phyloP scores from a whole-genome alignment of 1,140 invertebrate genomes.

The Papilio polytes region DNA sequence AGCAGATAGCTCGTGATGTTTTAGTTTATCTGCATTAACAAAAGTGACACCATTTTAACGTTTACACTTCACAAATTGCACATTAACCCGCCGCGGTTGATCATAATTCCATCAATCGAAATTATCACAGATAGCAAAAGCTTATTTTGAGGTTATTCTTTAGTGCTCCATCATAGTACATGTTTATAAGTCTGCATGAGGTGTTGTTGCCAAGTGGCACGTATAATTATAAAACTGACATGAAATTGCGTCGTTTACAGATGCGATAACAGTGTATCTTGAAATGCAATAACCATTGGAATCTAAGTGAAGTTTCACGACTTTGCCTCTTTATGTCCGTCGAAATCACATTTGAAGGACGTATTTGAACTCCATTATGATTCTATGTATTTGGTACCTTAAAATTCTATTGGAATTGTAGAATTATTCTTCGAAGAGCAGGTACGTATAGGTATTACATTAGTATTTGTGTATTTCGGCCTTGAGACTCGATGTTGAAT shows the following conservation, averaged over 20 bases:
- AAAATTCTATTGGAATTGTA: constrained; percentile 63
- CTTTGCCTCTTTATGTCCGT: constrained; percentile 15
- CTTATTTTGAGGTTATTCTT: constrained; percentile 74
- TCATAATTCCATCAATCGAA: constrained; percentile 47
- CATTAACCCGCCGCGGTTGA: constrained; percentile 40
- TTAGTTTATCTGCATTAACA: constrained; percentile 72
- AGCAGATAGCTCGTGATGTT: constrained; percentile 78
- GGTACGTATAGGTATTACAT: constrained; percentile 65
- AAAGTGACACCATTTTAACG: constrained; percentile 44
- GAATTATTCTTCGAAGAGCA: constrained; percentile 65
- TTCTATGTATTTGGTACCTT: constrained; percentile 49
- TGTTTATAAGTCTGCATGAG: background rate
- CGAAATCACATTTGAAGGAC: constrained; percentile 45
- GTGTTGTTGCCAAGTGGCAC: constrained; percentile 40
- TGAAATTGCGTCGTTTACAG: constrained; percentile 61
- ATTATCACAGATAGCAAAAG: constrained; percentile 43
- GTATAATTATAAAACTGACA: constrained; percentile 53
- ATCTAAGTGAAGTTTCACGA: constrained; percentile 35
- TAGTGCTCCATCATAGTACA: constrained; percentile 14
- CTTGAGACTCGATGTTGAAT: constrained; percentile 83
- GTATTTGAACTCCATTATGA: constrained; percentile 46
- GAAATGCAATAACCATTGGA: constrained; percentile 46
- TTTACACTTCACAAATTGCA: constrained; percentile 38
- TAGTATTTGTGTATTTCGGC: constrained; percentile 80
- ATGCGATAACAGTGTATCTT: constrained; percentile 58